Conservation (phyloP, 2,888 invertebrate genomes). For the Drosophila mercatorum region DNA sequence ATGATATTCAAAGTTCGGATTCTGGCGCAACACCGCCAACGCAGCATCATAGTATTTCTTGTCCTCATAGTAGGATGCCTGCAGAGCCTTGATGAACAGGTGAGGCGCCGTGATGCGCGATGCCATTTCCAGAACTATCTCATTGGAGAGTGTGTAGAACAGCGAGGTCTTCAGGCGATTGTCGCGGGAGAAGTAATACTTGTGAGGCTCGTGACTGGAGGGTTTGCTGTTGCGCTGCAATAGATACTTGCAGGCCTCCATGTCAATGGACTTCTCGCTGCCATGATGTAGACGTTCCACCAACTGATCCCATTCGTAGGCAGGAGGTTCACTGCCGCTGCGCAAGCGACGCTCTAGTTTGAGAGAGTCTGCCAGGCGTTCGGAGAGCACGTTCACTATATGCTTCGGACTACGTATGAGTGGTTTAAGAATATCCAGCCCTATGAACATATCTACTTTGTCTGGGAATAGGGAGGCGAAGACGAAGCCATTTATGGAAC, state of each 20-base stretch:
- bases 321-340: conserved; percentile 86
- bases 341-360: conserved; percentile 82
- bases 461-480: conserved; percentile 88
- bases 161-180: conserved; percentile 86
- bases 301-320: conserved; percentile 88
- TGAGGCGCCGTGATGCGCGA: conserved; percentile 87
- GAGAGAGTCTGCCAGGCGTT: conserved; percentile 85
- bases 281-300: conserved; percentile 86
- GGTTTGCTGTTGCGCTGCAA: conserved; percentile 86
- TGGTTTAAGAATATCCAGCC: conserved; percentile 82
- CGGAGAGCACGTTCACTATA: conserved; percentile 79
- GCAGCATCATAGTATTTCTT: conserved; percentile 87
- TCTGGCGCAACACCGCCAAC: conserved; percentile 86
- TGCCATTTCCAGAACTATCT: conserved; percentile 86
- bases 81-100: conserved; percentile 87
- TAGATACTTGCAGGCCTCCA: conserved; percentile 86
- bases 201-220: conserved; percentile 86
- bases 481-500: conserved; percentile 87
- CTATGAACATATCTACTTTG: conserved; percentile 83
- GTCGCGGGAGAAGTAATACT: conserved; percentile 88
- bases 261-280: conserved; percentile 86
- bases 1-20: conserved; percentile 87
- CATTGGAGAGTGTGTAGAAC: conserved; percentile 78
- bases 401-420: conserved; percentile 60
- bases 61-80: conserved; percentile 86